Evolutionary conservation across 2,888 invertebrate genomes (phyloP), one percentile per base, ranked within the genome.

Genomic region (Nymphalis polychloros): DNA sequence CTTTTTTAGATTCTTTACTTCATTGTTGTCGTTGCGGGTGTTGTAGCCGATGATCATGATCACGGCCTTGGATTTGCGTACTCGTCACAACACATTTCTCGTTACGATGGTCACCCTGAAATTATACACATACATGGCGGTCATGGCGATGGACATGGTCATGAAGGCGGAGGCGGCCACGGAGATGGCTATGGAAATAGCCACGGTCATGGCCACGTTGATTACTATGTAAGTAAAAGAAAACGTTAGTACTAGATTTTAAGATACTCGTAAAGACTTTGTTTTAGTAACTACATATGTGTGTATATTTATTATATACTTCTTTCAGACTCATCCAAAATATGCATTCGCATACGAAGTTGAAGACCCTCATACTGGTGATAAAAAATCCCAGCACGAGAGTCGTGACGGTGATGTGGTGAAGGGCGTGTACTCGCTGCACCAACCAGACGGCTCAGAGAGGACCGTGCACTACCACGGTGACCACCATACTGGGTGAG

Each of bases 321-420:
- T 31, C 5, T 72, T 19, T 13, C 10, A 75, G 79, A 75, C 77
- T 8, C 77, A 77, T 60, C 79, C 79, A 8, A 77, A 80, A 53
- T 81, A 79, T 59, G 76, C 71, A 52, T 81, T 78, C 62, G 78
- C 76, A 8, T 83, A 84, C 74, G 79, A 77, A 71, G 80, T 84
- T 3, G 72, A 77, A 53, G 93, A 93, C 10, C 83, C 84, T 7
- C 92, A 93, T 79, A 93, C 93, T n/a, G 92, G 92, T 19, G 93
- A 93, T 79, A 83, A 87, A 75, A 92, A 93, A 78, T 81, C 84
- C 19, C 92, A 92, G 76, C 87, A 90, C 69, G 93, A 93, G 76
- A 75, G 78, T 23, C 85, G 89, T 52, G 87, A 93, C 68, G 93
- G 93, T 2, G 92, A 93, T 76, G 81, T 77, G 16, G 93, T 93